Conservation (phyloP, 2,888 invertebrate genomes). For the Drosophila mettleri region DNA sequence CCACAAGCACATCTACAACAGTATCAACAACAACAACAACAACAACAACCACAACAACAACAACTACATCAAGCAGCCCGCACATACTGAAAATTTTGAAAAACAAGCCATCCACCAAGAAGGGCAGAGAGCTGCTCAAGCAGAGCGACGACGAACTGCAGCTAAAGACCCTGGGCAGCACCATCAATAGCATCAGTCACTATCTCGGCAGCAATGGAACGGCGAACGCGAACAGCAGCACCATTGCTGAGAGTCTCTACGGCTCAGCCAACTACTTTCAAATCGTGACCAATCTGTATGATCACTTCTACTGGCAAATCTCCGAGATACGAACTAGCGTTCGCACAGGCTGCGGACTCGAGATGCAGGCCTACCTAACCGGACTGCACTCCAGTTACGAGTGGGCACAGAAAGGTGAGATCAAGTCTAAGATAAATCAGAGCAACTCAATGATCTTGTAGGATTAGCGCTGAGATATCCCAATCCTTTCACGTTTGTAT, state of each 20-base stretch:
- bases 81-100: conserved; percentile 83
- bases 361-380: conserved; percentile 87
- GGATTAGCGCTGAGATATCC: conserved; percentile 69
- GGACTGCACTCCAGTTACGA: conserved; percentile 87
- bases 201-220: conserved; percentile 66
- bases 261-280: conserved; percentile 82
- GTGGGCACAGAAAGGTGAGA: conserved; percentile 93
- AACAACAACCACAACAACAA: conserved; percentile 21
- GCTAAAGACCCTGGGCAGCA: conserved; percentile 75
- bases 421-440: background rate
- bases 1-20: conserved; percentile 38
- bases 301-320: conserved; percentile 84
- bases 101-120: conserved; percentile 74
- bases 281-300: conserved; percentile 82
- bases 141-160: conserved; percentile 78
- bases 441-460: background rate
- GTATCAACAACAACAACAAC: conserved; percentile 33
- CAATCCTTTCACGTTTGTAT: background rate
- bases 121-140: conserved; percentile 78
- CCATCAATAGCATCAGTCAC: conserved; percentile 83
- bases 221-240: conserved; percentile 35
- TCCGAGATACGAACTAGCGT: conserved; percentile 85
- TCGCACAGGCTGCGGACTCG: conserved; percentile 86
- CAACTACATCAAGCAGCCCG: conserved; percentile 58
- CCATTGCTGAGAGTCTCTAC: conserved; percentile 64